Conservation (phyloP, 2,888 invertebrate species). For the Pseudanteris insignis region DNA sequence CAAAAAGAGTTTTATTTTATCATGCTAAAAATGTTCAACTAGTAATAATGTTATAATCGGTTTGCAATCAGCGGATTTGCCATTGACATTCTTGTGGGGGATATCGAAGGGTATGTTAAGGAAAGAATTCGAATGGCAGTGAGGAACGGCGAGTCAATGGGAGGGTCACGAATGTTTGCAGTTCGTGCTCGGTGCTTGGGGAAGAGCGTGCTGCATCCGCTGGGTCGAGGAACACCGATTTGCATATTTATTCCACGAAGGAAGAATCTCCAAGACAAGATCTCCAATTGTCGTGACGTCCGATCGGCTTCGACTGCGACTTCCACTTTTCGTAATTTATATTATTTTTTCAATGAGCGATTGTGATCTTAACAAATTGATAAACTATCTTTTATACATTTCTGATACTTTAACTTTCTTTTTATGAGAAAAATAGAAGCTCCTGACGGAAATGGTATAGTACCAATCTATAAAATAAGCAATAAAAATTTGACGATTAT, state of each 20-base stretch:
- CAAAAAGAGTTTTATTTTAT: too few relatives aligned
- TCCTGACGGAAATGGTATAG: too few relatives aligned
- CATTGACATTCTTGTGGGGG: too few relatives aligned
- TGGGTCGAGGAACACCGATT: slow-evolving; percentile 56
- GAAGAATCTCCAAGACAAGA: slow-evolving; percentile 53
- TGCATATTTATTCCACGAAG: slow-evolving; percentile 64
- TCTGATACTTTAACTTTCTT: slow-evolving; percentile 2
- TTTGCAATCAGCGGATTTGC: too few relatives aligned
- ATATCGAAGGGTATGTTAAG: slow-evolving; percentile 33
- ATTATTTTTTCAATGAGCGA: not conserved
- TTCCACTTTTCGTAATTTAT: slow-evolving; percentile 7
- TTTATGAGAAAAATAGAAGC: not conserved
- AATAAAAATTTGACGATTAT: not conserved
- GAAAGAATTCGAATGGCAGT: slow-evolving; percentile 29
- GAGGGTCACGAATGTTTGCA: slow-evolving; percentile 51
- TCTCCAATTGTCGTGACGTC: slow-evolving; percentile 50
- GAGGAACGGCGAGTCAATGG: slow-evolving; percentile 28
- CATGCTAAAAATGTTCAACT: too few relatives aligned
- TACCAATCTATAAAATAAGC: too few relatives aligned
- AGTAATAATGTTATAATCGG: too few relatives aligned
- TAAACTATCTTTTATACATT: too few relatives aligned
- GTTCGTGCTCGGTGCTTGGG: slow-evolving; percentile 49
- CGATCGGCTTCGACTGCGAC: slow-evolving; percentile 15
- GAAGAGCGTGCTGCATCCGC: slow-evolving; percentile 48
- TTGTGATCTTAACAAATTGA: slow-evolving; percentile 1